A percentile compares a stretch with the other conserved stretches of the same genome.
Evolutionary conservation across 1,140 invertebrate genomes (phyloP).

Genomic region (Drosophila sucinea): DNA sequence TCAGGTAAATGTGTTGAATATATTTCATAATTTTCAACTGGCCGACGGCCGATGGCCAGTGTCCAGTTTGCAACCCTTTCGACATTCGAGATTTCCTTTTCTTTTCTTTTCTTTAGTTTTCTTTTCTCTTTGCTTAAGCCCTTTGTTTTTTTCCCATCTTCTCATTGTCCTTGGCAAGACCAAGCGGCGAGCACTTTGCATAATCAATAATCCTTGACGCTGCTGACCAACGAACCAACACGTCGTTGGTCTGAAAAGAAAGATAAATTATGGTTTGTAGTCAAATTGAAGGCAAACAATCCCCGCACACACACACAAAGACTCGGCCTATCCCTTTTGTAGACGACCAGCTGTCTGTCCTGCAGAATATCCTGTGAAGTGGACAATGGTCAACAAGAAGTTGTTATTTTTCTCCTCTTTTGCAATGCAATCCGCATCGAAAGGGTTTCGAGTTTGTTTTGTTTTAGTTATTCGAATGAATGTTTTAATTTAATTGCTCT

Average conservation of each 20-base stretch:
- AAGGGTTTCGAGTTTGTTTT: slow-evolving; percentile 34
- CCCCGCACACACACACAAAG: slow-evolving; percentile 65
- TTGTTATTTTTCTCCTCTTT: background rate
- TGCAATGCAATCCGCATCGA: slow-evolving; percentile 9
- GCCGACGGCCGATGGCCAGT: slow-evolving; percentile 23
- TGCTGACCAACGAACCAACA: slow-evolving; percentile 73
- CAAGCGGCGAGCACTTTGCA: slow-evolving; percentile 72
- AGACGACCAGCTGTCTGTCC: slow-evolving; percentile 29
- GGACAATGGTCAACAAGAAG: slow-evolving; percentile 36
- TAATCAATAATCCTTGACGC: slow-evolving; percentile 83
- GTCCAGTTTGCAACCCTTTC: slow-evolving; percentile 69
- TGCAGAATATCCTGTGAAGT: slow-evolving; percentile 12
- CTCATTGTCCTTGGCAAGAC: slow-evolving; percentile 62
- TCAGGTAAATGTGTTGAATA: slow-evolving; percentile 48
- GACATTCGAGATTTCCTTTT: slow-evolving; percentile 41
- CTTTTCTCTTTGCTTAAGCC: slow-evolving; percentile 73
- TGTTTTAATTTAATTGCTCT: slow-evolving; percentile 62
- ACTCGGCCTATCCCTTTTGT: slow-evolving; percentile 16
- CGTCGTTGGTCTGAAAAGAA: slow-evolving; percentile 71
- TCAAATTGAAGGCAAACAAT: slow-evolving; percentile 83
- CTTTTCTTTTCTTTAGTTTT: slow-evolving; percentile 16
- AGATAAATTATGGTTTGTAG: slow-evolving; percentile 83
- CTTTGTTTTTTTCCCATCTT: slow-evolving; percentile 64
- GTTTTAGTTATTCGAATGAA: slow-evolving; percentile 45
- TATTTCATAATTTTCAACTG: slow-evolving; percentile 50